Evolutionary conservation across 2,113 vertebrate genomes (phyloP), one percentile per base, ranked within the genome.

Genomic region (Neoarius graeffei): DNA sequence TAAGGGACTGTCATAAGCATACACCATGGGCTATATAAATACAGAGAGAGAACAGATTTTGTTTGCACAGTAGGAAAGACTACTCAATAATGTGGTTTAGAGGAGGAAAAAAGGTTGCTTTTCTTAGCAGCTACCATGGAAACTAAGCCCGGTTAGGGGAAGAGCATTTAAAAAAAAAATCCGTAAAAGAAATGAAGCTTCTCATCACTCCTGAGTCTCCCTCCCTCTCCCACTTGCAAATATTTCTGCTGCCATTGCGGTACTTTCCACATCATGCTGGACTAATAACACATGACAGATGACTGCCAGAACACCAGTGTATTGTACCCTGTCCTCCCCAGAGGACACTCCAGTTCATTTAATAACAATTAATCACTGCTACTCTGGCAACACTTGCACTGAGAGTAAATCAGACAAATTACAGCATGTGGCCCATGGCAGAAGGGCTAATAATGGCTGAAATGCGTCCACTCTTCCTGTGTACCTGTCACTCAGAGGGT

Each of bases 221-320:
- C 30, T 62, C 66, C 35, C 14, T 52, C 52, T 71, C 64, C 19
- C 79, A 81, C 90, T 91, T 91, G 88, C 89, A 83, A 81, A 87
- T 86, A 92, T 84, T 83, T 79, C 88, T 59, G 83, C 85, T 86
- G 66, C 91, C 71, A 69, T 92, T 87, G 84, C 85, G 82, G 30
- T 20, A 64, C 73, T 91, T 87, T 90, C 89, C 88, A 93, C 91
- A 91, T 92, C 89, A 88, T 84, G 77, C 89, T 87, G 76, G 60
- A 91, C 62, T 91, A 91, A 93, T 93, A 88, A 93, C 81, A 89
- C 50, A 74, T 89, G 91, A 94, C 91, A 91, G 92, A 90, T 50
- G 52, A 90, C 90, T 86, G 91, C 90, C 91, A 74, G 87, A 69
- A 88, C 91, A 88, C 90, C 89, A 15, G 73, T 87, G 90, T 89